These are phyloP conservation scores for Porites cylindrica DNA, from an alignment of 92 coral and sea anemone species.

Conservation along the genomic window DNA sequence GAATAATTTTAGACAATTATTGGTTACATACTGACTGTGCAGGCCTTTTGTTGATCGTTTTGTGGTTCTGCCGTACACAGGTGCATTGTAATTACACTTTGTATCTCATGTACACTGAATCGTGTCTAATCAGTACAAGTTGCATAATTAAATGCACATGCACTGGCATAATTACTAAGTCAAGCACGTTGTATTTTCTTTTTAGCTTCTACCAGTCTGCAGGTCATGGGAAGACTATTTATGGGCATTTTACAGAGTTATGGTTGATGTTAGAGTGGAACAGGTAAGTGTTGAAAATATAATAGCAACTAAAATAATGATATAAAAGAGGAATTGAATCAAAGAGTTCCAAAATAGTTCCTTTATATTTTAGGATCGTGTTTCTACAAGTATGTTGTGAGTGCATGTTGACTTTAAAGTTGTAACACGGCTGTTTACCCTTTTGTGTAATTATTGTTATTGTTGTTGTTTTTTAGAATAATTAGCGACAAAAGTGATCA, in stretches of 20 bases:
- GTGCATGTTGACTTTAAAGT: background rate
- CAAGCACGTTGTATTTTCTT: background rate
- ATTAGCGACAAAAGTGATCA: no score
- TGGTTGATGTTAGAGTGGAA: constrained; percentile 98
- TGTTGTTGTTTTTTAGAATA: no score
- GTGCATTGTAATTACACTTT: no score
- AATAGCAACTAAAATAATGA: background rate
- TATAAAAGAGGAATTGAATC: background rate
- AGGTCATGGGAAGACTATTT: constrained; percentile 97
- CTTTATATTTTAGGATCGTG: background rate
- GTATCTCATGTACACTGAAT: no score
- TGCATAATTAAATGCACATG: no score
- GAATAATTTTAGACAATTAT: no score
- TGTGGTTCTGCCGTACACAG: no score
- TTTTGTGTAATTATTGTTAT: background rate
- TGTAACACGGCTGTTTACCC: background rate
- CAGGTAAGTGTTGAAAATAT: constrained; percentile 70
- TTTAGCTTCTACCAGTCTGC: constrained; percentile 92
- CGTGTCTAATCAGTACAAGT: no score
- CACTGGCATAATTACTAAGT: background rate
- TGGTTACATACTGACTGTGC: no score
- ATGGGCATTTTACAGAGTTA: constrained; percentile 96
- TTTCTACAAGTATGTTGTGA: background rate
- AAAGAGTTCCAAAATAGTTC: background rate
- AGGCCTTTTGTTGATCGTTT: no score